A percentile compares a stretch with the other conserved stretches of the same genome.
These are phyloP conservation scores for Drosophila kepulauana DNA, from an alignment of 1,140 invertebrate species.

Conservation along the genomic window DNA sequence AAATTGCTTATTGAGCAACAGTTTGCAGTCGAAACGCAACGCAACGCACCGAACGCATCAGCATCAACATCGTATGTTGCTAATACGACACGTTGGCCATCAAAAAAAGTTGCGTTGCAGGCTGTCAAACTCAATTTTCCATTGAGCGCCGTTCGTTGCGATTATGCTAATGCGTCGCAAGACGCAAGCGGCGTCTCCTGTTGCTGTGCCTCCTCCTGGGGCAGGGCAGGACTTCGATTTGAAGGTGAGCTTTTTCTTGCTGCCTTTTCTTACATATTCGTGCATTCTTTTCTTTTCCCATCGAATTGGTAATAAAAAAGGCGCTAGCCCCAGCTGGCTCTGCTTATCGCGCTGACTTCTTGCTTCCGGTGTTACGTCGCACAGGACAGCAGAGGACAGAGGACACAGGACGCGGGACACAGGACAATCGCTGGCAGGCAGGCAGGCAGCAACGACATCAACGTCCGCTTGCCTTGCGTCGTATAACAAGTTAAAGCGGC, in stretches of 20 bases:
- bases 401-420: no score
- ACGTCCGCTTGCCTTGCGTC: slow-evolving; percentile 25
- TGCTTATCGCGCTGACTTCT: slow-evolving; percentile 79
- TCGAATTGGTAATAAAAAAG: slow-evolving; percentile 63
- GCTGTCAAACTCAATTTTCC: slow-evolving; percentile 61
- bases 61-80: slow-evolving; percentile 42
- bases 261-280: slow-evolving; percentile 1
- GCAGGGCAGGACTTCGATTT: slow-evolving; percentile 36
- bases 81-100: slow-evolving; percentile 60
- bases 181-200: slow-evolving; percentile 42
- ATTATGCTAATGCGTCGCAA: slow-evolving; percentile 65
- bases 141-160: slow-evolving; percentile 31
- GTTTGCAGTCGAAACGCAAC: slow-evolving; percentile 40
- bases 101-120: slow-evolving; percentile 48
- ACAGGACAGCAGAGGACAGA: slow-evolving; percentile 47
- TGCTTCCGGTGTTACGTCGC: slow-evolving; percentile 71
- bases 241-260: slow-evolving; percentile 40
- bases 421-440: no score
- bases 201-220: slow-evolving; percentile 46
- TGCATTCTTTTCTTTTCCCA: slow-evolving; percentile 4
- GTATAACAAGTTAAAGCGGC: slow-evolving; percentile 44
- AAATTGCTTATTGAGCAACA: slow-evolving; percentile 53
- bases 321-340: slow-evolving; percentile 45
- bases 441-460: slow-evolving; percentile 9
- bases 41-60: neutral